Base-by-base conservation (phyloP, 1,140 invertebrate species). In the Zaprionus ghesquierei region DNA sequence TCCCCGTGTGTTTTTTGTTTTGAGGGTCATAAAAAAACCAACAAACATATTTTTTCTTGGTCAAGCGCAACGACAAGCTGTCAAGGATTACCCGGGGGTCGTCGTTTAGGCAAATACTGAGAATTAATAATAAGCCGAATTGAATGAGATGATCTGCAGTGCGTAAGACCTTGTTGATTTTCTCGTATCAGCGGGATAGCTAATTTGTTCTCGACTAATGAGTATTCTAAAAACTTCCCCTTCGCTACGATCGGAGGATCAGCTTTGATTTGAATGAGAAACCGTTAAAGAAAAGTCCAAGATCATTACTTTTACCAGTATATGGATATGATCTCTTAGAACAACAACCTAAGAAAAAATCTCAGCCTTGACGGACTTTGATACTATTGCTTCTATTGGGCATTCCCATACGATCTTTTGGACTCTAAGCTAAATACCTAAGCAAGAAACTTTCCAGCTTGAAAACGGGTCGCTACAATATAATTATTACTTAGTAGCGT, bases 11-110 rank as follows among this genome's bases (percentile, higher is more conserved):
- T 18, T 53, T 50, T 46, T 53, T 63, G 31, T 38, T 59, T 38
- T 12, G 66, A 72, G 50, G 81, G 82, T 87, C 84, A 86, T 86
- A 74, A 86, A 84, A 72, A 81, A 86, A 87, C 79, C 78, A 81
- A 86, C 82, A 81, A 86, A 76, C 70, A 72, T 71, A 81, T 82
- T 89, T 81, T 38, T 69, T 75, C 53, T 66, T 82, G 82, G 82
- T 86, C 82, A 86, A 87, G 82, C 79, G 64, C 79, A 82, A 56
- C 82, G 82, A 79, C 79, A 81, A 79, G 81, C 75, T 78, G 75
- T 86, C 82, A 75, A 61, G 61, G 46, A 53, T 59, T 25, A 20
- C 13, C 29, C 38, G 20, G 31, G 25, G 56, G 55, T 59, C 49
- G 33, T 46, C 53, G 35, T 33, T 71, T 69, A 46, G 59, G 59